Conservation (phyloP, 35 echinoderm and acorn worm species). For the Stichopus chloronotus region DNA sequence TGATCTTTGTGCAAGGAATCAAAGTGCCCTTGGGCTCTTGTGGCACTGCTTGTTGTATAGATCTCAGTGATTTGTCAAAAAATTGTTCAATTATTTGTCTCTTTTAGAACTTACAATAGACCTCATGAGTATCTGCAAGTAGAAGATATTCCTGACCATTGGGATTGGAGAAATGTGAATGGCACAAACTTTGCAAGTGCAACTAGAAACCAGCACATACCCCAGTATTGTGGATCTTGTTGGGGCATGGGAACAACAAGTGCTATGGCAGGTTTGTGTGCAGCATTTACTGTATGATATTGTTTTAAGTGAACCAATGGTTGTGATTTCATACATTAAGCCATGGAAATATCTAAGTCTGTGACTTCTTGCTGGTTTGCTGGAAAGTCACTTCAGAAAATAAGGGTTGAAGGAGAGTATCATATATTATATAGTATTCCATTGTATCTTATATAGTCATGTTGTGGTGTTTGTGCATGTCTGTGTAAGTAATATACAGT, state of each 20-base stretch:
- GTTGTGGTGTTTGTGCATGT: no score
- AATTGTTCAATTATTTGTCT: not conserved
- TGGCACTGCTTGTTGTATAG: not conserved
- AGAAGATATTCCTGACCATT: constrained; percentile 59
- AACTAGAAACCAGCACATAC: constrained; percentile 96
- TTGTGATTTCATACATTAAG: not conserved
- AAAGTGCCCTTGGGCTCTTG: not conserved
- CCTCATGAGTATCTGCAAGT: constrained; percentile 81
- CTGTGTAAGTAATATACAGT: no score
- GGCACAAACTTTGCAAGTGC: constrained; percentile 87
- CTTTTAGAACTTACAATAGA: constrained; percentile 65
- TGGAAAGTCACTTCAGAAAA: no score
- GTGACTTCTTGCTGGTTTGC: no score
- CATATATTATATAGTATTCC: no score
- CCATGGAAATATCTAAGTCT: not conserved
- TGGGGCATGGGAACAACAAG: constrained; percentile 95
- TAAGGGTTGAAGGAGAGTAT: no score
- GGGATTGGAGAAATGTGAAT: constrained; percentile 90
- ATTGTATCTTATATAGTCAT: no score
- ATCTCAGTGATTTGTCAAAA: not conserved
- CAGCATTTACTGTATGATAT: not conserved
- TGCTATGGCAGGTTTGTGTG: constrained; percentile 81
- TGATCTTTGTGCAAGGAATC: not conserved
- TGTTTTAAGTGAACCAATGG: not conserved
- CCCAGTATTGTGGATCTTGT: constrained; percentile 94